A percentile compares a stretch with the other conserved stretches of the same genome.
Evolutionary conservation across 2,797 vertebrate species (phyloP).

Genomic region (Menidia menidia): DNA sequence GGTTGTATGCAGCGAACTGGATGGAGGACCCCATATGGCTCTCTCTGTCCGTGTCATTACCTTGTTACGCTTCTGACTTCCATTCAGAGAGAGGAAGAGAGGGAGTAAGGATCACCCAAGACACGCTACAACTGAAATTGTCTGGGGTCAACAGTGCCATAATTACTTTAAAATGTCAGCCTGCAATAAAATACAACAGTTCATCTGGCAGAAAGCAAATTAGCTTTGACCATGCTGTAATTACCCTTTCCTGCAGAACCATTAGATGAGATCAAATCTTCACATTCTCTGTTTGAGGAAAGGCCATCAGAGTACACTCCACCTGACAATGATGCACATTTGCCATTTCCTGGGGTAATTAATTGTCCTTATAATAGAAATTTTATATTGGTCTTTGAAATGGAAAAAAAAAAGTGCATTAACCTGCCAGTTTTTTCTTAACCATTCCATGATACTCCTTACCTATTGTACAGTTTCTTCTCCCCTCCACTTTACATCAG

Average conservation of each 20-base stretch:
- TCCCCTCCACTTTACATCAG: slow-evolving; percentile 56
- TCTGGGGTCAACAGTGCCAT: slow-evolving; percentile 99
- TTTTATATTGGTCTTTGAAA: slow-evolving; percentile 99
- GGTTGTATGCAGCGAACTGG: slow-evolving; percentile 66
- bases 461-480: slow-evolving; percentile 56
- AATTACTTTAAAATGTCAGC: slow-evolving; percentile 99
- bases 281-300: slow-evolving; percentile 99
- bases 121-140: slow-evolving; percentile 99
- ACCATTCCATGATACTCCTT: slow-evolving; percentile 86
- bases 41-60: slow-evolving; percentile 99
- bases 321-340: slow-evolving; percentile 99
- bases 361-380: slow-evolving; percentile 99
- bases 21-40: slow-evolving; percentile 97
- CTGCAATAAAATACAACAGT: slow-evolving; percentile 99
- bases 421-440: slow-evolving; percentile 97
- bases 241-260: slow-evolving; percentile 99
- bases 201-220: slow-evolving; percentile 99
- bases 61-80: slow-evolving; percentile 99
- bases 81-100: slow-evolving; percentile 84
- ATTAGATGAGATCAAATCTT: slow-evolving; percentile 99
- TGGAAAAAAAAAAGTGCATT: slow-evolving; percentile 95
- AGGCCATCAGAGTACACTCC: slow-evolving; percentile 99
- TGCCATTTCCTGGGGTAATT: slow-evolving; percentile 99
- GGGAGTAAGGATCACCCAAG: slow-evolving; percentile 89
- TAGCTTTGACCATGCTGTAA: slow-evolving; percentile 99